Conservation (phyloP, 2,113 vertebrate genomes). For the Bubo bubo region DNA sequence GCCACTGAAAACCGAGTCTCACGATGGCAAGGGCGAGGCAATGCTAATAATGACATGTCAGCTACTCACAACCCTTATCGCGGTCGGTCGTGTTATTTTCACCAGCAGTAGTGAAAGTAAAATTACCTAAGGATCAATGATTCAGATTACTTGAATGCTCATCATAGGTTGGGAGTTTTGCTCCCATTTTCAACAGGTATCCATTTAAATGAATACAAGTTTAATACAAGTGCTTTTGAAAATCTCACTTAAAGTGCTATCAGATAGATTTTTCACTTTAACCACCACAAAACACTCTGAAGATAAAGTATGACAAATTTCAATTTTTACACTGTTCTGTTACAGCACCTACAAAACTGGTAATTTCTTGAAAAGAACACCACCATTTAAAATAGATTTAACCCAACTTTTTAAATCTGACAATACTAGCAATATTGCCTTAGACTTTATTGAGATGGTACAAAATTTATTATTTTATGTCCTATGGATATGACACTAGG, state of each 20-base stretch:
- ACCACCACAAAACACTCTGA: not conserved
- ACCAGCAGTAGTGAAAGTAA: not conserved
- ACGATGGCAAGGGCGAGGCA: not conserved
- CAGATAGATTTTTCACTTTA: not conserved
- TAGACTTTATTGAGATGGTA: not conserved
- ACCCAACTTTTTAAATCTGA: not conserved
- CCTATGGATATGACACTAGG: not conserved
- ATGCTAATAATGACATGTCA: accelerated
- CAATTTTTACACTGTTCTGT: not conserved
- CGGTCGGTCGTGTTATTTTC: not conserved
- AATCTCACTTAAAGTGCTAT: not conserved
- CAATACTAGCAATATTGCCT: not conserved
- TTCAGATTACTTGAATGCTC: not conserved
- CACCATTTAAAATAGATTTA: not conserved
- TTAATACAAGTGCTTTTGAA: not conserved
- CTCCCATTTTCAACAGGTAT: not conserved
- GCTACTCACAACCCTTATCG: not conserved
- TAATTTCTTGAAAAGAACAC: not conserved
- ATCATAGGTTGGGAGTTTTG: not conserved
- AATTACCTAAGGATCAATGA: not conserved
- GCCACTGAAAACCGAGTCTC: not conserved
- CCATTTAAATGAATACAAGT: not conserved
- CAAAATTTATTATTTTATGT: not conserved
- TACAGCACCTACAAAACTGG: not conserved
- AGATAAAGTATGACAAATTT: not conserved